phyloP scores from a whole-genome alignment of 2,113 vertebrate species.

The Ibidorhyncha struthersii region DNA sequence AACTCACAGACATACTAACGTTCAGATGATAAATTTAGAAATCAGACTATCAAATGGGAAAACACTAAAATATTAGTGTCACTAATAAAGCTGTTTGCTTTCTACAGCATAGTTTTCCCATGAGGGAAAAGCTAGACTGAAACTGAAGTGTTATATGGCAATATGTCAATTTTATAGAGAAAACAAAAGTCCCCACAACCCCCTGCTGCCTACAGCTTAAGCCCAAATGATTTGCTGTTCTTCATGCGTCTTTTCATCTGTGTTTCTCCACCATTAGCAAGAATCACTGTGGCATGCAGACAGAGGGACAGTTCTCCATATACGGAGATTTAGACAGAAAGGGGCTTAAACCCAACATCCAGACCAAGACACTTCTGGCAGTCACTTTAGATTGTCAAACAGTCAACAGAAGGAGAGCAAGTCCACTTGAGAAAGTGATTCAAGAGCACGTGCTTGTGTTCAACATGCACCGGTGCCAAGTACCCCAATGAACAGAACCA shows the following conservation, averaged over 20 bases:
- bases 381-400: not conserved
- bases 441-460: rapidly evolving
- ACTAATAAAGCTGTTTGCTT: not conserved
- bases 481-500: not conserved
- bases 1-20: not conserved
- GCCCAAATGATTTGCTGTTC: not conserved
- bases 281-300: not conserved
- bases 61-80: not conserved
- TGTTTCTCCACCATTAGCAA: not conserved
- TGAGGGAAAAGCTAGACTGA: not conserved
- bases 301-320: not conserved
- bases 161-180: not conserved
- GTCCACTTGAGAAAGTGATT: not conserved
- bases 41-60: not conserved
- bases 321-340: not conserved
- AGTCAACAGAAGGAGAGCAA: not conserved
- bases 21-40: not conserved
- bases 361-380: not conserved
- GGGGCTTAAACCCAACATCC: not conserved
- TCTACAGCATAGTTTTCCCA: not conserved
- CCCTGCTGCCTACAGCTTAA: not conserved
- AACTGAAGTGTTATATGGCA: not conserved
- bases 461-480: not conserved
- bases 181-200: not conserved
- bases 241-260: not conserved